Evolutionary conservation across 2,797 vertebrate genomes (phyloP), one percentile per base, ranked within the genome.

Genomic region (Brotogeris chrysoptera): DNA sequence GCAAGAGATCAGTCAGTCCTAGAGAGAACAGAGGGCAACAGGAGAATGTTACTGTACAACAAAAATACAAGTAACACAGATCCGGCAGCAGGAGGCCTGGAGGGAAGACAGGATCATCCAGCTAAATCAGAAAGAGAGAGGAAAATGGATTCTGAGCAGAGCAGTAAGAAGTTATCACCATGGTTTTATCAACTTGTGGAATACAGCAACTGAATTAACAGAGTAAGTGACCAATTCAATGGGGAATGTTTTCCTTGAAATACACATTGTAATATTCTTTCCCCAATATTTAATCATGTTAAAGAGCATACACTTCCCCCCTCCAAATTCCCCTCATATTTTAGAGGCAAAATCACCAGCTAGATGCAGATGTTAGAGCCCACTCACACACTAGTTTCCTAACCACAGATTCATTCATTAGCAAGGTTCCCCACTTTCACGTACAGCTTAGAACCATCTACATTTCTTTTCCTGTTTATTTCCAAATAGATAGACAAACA

Each of bases 41-140:
- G 32, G 3, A 28, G 12, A 72, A 8, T 7, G 4, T 23, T 46
- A 12, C 0, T 20, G 15, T 20, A 34, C 32, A 57, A 23, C 16
- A 41, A 92, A 90, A 86, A 88, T 9, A 53, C 39, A 70, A 13
- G 9, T 38, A 80, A 64, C 12, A 63, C 13, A 52, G 5, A 64
- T 24, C 50, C 66, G n/a, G 34, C 3, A 18, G 74, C 16, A 60
- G 1, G 1, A 73, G 43, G 52, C 21, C 32, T n/a, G 12, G 11
- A 89, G 8, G 12, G 57, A 89, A 32, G 34, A 53, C 14, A 47
- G 27, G 24, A 72, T 61, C 25, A 10, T 9, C 6, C 4, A 11
- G 14, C 27, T 41, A 60, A 78, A 53, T 30, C 25, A 76, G 41
- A 52, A 78, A 60, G 30, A 15, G 36, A 88, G 23, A 81, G 44